Base-by-base conservation (phyloP, 2,797 vertebrate species). In the Todus mexicanus region DNA sequence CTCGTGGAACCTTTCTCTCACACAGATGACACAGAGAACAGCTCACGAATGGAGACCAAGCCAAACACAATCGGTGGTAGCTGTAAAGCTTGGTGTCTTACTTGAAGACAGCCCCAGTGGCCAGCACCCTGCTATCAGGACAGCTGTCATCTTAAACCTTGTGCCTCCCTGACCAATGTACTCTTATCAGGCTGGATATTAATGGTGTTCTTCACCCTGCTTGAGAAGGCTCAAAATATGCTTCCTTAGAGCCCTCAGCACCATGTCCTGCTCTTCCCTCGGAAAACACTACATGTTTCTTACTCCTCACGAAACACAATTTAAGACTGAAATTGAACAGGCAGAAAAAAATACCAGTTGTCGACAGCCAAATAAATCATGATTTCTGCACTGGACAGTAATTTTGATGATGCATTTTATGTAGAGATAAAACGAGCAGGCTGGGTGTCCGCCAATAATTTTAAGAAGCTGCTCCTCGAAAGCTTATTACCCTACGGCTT, bases 1-100 rank as follows among this genome's bases (percentile, higher is more conserved):
- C 43, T 22, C 8, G 3, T 0, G 2, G 12, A 11, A 23, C 35
- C 25, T 8, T 21, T 73, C 42, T 21, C 26, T 40, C 35, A 18
- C 27, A 43, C 9, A 20, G 15, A 54, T 20, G 69, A 17, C 31
- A 57, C 37, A n/a, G 3, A 29, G 57, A 56, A 22, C 33, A 47
- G 48, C 43, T 56, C 31, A 5, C 0, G 0, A 59, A 29, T 1
- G 6, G 65, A 35, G 43, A 64, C 26, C 37, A 57, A 45, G 37
- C 12, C 0, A 15, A 50, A n/a, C 54, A 17, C 13, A 38, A 17
- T 26, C 13, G 11, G 5, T 16, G 9, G 8, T 9, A 56, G 25
- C 33, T 25, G 43, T 7, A 29, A 35, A 9, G 40, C 29, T 45
- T 10, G 42, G 57, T 3, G 3, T 40, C 43, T 12, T 42, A 23